These are phyloP conservation scores for Marcusenius ussheri DNA, from an alignment of 2,113 vertebrate species.

Conservation along the genomic window DNA sequence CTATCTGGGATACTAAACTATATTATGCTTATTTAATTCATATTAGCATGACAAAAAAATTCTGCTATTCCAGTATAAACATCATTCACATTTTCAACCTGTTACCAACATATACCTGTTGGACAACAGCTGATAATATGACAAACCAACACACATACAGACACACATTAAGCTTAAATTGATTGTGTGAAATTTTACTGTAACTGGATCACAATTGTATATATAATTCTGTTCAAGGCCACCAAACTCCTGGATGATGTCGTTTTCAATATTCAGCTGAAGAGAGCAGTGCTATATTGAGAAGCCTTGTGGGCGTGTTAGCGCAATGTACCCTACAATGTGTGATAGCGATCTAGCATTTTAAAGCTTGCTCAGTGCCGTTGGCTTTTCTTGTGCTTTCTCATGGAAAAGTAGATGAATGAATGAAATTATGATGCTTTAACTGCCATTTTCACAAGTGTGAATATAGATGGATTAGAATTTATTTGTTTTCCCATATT, in stretches of 20 bases:
- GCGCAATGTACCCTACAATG: conserved; percentile 7
- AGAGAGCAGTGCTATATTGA: background rate
- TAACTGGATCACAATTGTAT: background rate
- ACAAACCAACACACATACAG: background rate
- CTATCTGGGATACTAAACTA: background rate
- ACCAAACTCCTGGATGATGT: background rate
- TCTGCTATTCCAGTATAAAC: background rate
- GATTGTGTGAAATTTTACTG: background rate
- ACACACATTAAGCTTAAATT: background rate
- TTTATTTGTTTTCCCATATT: background rate
- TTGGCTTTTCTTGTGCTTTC: background rate
- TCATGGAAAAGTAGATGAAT: background rate
- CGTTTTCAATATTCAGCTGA: background rate
- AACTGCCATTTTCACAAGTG: background rate
- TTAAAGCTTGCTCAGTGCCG: background rate
- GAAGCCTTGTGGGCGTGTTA: conserved; percentile 1
- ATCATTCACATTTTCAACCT: background rate
- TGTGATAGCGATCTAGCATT: background rate
- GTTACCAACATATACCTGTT: background rate
- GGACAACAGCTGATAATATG: background rate
- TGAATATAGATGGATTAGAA: background rate
- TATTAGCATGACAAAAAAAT: background rate
- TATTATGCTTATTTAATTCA: background rate
- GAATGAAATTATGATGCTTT: background rate
- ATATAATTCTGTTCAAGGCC: background rate